Percentiles rank a stretch among this genome's conserved stretches.
Conservation (phyloP, 2,797 vertebrate genomes). For the Typhlichthys subterraneus region DNA sequence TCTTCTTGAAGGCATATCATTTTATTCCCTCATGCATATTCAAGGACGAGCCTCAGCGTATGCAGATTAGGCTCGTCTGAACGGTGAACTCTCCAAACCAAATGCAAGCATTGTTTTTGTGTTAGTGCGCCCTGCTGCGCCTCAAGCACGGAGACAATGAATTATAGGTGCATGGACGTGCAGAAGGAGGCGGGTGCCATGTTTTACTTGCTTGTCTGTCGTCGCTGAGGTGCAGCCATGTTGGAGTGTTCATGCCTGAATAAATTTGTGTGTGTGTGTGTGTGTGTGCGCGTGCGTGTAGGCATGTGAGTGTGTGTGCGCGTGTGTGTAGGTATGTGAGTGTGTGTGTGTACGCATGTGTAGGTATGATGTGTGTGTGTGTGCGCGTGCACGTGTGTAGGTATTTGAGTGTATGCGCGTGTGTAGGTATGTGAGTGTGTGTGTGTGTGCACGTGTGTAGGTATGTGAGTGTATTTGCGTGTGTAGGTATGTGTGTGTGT, state of each 20-base stretch:
- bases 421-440: no score
- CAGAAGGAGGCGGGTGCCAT: constrained; percentile 23
- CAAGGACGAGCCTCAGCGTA: constrained; percentile 76
- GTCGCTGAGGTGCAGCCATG: constrained; percentile 59
- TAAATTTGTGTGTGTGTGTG: constrained; percentile 58
- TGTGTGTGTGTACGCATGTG: no score
- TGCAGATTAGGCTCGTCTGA: constrained; percentile 79
- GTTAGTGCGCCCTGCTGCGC: constrained; percentile 63
- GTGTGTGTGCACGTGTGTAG: no score
- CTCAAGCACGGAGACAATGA: constrained; percentile 48
- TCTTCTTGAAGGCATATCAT: constrained; percentile 76
- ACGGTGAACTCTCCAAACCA: constrained; percentile 68
- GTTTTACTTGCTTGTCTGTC: constrained; percentile 64
- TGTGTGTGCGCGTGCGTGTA: constrained; percentile 21
- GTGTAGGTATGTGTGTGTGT: no score
- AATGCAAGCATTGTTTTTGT: constrained; percentile 57
- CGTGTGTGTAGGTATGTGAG: no score
- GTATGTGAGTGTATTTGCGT: no score
- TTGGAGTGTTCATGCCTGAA: constrained; percentile 63
- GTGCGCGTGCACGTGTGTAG: no score
- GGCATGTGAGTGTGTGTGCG: no score
- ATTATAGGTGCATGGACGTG: constrained; percentile 20
- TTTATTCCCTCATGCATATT: constrained; percentile 83
- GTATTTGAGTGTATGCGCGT: no score
- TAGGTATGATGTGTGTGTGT: no score